phyloP scores from a whole-genome alignment of 2,888 invertebrate genomes.

The Macrosiphum euphorbiae region DNA sequence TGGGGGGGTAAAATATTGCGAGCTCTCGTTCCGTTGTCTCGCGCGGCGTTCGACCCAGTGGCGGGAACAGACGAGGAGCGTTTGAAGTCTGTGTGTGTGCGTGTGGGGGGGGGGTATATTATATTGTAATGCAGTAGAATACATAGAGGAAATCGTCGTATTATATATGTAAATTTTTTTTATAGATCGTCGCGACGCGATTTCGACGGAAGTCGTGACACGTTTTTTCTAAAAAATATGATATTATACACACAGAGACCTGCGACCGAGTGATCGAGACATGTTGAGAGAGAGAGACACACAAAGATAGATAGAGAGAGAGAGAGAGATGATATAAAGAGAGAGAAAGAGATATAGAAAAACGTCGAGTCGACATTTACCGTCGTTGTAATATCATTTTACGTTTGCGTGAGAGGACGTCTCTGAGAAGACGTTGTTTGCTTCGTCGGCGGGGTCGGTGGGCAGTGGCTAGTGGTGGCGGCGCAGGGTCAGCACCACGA shows the following conservation, averaged over 20 bases:
- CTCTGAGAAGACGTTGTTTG: neutral
- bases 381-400: neutral
- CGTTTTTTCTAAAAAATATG: neutral
- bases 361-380: neutral
- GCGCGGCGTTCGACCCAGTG: neutral
- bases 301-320: neutral
- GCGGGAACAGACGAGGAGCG: neutral
- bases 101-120: neutral
- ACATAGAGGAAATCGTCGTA: neutral
- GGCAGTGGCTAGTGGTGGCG: neutral
- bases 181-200: neutral
- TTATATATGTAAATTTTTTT: neutral
- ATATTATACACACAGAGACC: neutral
- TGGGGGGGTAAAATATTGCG: neutral
- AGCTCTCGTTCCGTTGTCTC: neutral
- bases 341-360: neutral
- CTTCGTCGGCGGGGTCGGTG: neutral
- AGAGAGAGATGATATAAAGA: too few species aligned
- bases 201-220: neutral
- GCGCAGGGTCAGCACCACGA: neutral
- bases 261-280: neutral
- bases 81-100: neutral
- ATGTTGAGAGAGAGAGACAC: slow-evolving; percentile 1
- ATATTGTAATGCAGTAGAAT: neutral
- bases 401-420: slow-evolving; percentile 2